Conservation (phyloP, 2,888 invertebrate genomes). For the Stenolophus ochropezus region DNA sequence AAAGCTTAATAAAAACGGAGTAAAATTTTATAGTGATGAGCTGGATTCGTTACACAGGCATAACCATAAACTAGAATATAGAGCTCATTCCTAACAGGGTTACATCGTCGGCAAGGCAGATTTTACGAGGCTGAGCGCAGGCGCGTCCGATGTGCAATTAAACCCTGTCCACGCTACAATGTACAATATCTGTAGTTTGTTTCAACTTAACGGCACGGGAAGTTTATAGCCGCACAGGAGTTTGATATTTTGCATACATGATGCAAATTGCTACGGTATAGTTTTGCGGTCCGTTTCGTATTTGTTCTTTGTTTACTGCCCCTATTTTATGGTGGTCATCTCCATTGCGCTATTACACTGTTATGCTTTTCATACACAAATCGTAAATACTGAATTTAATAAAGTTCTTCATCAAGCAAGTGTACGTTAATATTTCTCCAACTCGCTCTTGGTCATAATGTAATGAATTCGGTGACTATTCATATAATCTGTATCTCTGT, state of each 20-base stretch:
- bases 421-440: no score
- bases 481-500: no score
- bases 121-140: constrained; percentile 23
- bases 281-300: neutral
- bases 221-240: constrained; percentile 16
- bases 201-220: constrained; percentile 5
- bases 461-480: no score
- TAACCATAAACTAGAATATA: constrained; percentile 51
- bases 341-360: neutral
- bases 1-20: constrained; percentile 45
- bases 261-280: neutral
- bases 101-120: no score
- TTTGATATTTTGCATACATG: constrained; percentile 32
- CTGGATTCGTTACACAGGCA: constrained; percentile 40
- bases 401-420: neutral
- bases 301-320: neutral
- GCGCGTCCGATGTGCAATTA: constrained; percentile 11
- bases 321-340: neutral
- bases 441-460: no score
- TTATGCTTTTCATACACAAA: neutral
- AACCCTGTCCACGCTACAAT: constrained; percentile 8
- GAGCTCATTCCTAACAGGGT: constrained; percentile 43
- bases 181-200: constrained; percentile 15
- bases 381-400: neutral
- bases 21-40: constrained; percentile 51